These are phyloP conservation scores for Sipha maydis DNA, from an alignment of 2,888 invertebrate genomes.

Conservation along the genomic window DNA sequence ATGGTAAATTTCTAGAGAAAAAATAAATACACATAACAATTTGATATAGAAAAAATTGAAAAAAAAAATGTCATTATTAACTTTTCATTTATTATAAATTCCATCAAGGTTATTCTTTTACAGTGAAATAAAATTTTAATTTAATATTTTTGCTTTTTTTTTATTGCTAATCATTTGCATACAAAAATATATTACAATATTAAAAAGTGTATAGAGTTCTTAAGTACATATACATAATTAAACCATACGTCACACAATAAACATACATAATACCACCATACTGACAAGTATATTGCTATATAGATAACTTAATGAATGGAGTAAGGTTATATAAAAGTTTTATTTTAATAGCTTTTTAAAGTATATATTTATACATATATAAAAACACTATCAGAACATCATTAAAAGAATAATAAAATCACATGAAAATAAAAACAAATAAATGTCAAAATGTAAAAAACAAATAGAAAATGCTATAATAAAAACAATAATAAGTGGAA, in stretches of 20 bases:
- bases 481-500: neutral
- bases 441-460: neutral
- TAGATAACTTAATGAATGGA: constrained; percentile 22
- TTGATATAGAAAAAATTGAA: neutral
- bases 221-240: constrained; percentile 29
- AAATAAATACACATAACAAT: neutral
- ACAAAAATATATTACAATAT: constrained; percentile 31
- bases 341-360: neutral
- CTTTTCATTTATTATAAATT: neutral
- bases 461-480: neutral
- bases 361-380: neutral
- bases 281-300: neutral
- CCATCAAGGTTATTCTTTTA: neutral
- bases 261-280: neutral
- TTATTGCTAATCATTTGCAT: neutral
- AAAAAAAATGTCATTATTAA: neutral
- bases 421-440: constrained; percentile 1
- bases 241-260: neutral
- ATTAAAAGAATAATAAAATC: neutral
- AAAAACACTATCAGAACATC: neutral
- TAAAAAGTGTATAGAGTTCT: constrained; percentile 15
- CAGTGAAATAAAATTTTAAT: no score
- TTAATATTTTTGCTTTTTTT: no score
- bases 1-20: neutral
- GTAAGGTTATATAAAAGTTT: neutral